Evolutionary conservation across 2,888 invertebrate genomes (phyloP), one percentile per base, ranked within the genome.

Genomic region (Cataglyphis cursor): DNA sequence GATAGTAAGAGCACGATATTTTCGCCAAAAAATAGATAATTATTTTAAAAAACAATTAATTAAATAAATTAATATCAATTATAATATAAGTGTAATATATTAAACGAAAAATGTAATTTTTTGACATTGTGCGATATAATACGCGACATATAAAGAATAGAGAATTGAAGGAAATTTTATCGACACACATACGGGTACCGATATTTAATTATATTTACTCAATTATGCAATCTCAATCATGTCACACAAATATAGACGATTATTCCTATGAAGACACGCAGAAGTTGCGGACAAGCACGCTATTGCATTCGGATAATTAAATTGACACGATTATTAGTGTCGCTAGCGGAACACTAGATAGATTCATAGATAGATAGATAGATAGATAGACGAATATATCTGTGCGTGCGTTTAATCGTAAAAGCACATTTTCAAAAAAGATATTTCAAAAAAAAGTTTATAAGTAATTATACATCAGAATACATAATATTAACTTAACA

Each of bases 361-460:
- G 72, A 76, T 65, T 59, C n/a, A 48, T 90, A 90, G 87, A 87
- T 86, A 88, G 87, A 86, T 87, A 82, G 31, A 31, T 31, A 31
- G 86, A 86, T 90, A 87, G 82, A 86, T 85, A 87, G 85, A 89
- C 82, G 87, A 85, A 90, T 87, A 84, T 90, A 76, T 84, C 84
- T 88, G 86, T 84, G 70, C 84, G 82, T 89, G 59, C 18, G 21
- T 54, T 59, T 59, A 59, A 65, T 64, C 48, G 57, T 61, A 48
- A 65, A 82, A 82, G 38, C 21, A 68, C 65, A 66, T 54, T 28
- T 44, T 31, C 78, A 21, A 51, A 57, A 4, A 18, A 57, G 54
- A 21, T 9, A 18, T n/a, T 44, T 38, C n/a, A 12, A 18, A 51
- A 21, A 10, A 12, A 57, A 74, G 24, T 28, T 44, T 28, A 9